Evolutionary conservation across 2,888 invertebrate species (phyloP), one percentile per base, ranked within the genome.

Genomic region (Lordiphosa andalusiaca): DNA sequence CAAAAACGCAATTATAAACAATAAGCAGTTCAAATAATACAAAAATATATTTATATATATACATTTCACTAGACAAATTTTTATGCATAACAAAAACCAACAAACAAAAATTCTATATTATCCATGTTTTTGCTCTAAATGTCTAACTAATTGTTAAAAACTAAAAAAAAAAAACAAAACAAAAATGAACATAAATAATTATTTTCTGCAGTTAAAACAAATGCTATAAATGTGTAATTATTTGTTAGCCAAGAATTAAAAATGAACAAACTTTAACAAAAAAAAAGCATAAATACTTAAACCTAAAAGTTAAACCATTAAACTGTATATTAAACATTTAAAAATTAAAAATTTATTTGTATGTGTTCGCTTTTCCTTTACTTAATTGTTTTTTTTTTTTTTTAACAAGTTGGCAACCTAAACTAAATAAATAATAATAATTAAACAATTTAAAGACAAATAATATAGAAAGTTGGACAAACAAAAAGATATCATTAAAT

Each of bases 111-210:
- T 71, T 74, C 84, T 81, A 71, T 78, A 83, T 81, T 81, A 80
- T 83, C 68, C 75, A 83, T 82, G 83, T 82, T 84, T 84, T 82
- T 85, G 84, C 84, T 80, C 84, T 84, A 84, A 85, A 84, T 85
- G 84, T 84, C 84, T 84, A 84, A 76, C 76, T 84, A 84, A 84
- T 71, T 85, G 84, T 85, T 84, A 76, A 58, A 49, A 16, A 16
- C 16, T 16, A 16, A 16, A 63, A 56, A 62, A 30, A 35, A 46
- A 48, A 68, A 50, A 55, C 37, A 51, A 53, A 59, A 60, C 63
- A 42, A 37, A 53, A 53, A 69, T 12, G 12, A 35, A 23, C 5
- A 16, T 13, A 25, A 38, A 48, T 30, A 23, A 57, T 81, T 81
- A 76, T 76, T 76, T 76, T 81, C 74, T 60, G 74, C 82, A 65